Base-by-base conservation (phyloP, 1,140 invertebrate species). In the Bathynomus jamesi region DNA sequence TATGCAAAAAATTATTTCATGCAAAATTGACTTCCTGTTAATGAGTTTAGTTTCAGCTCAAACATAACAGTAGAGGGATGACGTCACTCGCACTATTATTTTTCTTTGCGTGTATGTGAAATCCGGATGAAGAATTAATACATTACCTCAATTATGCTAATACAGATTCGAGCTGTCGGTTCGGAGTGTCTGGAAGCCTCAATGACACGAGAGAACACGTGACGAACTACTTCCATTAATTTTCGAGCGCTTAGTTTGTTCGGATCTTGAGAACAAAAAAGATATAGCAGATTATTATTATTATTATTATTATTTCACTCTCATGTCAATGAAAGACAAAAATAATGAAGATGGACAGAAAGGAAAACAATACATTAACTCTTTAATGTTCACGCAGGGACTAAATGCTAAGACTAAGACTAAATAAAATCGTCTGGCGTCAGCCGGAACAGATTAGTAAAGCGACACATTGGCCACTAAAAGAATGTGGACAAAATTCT, bases 191-290 rank as follows among this genome's bases (percentile, higher is more conserved):
- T 85, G 28, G 90, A 87, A 46, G 89, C 89, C 80, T 92, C 90
- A 40, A 93, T 87, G 0, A 90, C 88, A 73, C 90, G 87, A 61
- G 88, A 87, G 79, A 93, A 86, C 61, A 94, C 87, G 76, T 91
- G 88, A 24, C 89, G 87, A 10, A 93, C 91, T 24, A 93, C 83
- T 80, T 93, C 90, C 91, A 94, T 94, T 30, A 94, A 83, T 4
- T 87, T 87, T 68, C 91, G 86, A 0, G 90, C 89, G 72, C 87
- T 87, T 27, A 93, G 82, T 67, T 87, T 84, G 81, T 93, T 92
- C 4, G 92, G 91, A 85, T 93, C 90, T 87, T 78, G 40, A 79
- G 73, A 11, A 79, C 61, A 64, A 63, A 28, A 72, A 46, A 40
- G n/a, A n/a, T n/a, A n/a, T n/a, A n/a, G n/a, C n/a, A n/a, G n/a